Base-by-base conservation (phyloP, 2,797 vertebrate genomes). In the Micromesistius poutassou region DNA sequence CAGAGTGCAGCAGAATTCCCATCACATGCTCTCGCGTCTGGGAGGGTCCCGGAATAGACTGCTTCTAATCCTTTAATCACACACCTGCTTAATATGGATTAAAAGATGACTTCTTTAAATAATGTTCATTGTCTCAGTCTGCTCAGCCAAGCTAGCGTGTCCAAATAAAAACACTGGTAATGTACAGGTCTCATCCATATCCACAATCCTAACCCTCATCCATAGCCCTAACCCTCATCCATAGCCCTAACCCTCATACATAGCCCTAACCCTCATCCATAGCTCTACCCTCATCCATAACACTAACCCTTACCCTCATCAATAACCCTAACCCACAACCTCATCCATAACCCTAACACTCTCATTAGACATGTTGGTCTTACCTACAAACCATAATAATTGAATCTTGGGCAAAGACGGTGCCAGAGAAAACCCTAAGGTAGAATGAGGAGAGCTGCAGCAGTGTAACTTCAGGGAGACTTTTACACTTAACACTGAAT, bases 1-100 rank as follows among this genome's bases (percentile, higher is more conserved):
- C 50, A 75, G 46, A 70, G 25, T 42, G 42, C 36, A 71, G 74
- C 71, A 80, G 74, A 79, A 78, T 28, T 76, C 46, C 55, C 10
- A 9, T 30, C n/a, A 62, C 30, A 78, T 35, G 77, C 73, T 55
- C 75, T 75, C 1, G 16, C 10, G 50, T 75, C 74, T 72, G 55
- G 73, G 19, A 6, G 4, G 50, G 50, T 5, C 50, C 50, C 5
- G 16, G 19, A 55, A 55, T 55, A 55, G 50, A 22, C 19, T 50
- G 2, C 1, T 50, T 50, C 16, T 55, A 55, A 55, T 55, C 50
- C 50, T 55, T 55, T 55, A 55, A 55, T 55, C 19, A 55, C 50
- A n/a, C n/a, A 55, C 50, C 50, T 55, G 50, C 50, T 55, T 22
- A 55, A 55, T 55, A 55, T 55, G 50, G 50, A 55, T 55, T 55